Evolutionary conservation across 2,797 vertebrate species (phyloP).

Genomic region (Dendrocincla tyrannina): DNA sequence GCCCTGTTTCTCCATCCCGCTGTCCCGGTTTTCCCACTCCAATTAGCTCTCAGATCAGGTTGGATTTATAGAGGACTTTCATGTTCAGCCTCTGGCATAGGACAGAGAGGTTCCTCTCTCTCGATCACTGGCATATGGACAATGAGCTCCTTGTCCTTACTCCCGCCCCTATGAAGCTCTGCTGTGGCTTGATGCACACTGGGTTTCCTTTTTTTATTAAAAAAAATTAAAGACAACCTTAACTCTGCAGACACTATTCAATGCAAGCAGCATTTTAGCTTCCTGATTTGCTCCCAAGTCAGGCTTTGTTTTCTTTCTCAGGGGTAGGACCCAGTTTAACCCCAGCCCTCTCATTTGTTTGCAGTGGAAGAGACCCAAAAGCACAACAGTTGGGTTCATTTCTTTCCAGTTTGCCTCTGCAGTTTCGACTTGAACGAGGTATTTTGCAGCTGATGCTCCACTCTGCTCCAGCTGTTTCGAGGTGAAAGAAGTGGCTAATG

Average conservation of each 20-base stretch:
- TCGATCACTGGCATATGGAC: neutral
- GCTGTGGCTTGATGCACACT: neutral
- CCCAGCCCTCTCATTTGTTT: neutral
- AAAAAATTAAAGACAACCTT: neutral
- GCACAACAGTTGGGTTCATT: neutral
- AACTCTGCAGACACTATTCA: neutral
- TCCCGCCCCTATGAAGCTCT: neutral
- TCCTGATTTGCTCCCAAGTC: neutral
- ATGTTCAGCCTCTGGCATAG: neutral
- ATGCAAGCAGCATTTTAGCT: neutral
- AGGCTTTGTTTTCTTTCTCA: neutral
- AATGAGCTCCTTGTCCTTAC: constrained; percentile 8
- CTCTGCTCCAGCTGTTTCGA: constrained; percentile 36
- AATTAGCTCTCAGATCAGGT: constrained; percentile 1
- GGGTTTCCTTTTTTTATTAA: neutral
- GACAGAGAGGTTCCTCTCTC: constrained; percentile 21
- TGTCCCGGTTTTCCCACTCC: neutral
- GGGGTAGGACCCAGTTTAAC: neutral
- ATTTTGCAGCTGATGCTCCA: constrained; percentile 10
- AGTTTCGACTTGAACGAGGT: neutral
- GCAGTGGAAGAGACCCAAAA: neutral
- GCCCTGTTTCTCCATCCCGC: neutral
- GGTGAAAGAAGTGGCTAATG: neutral
- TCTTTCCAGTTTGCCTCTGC: neutral
- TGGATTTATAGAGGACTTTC: neutral